phyloP scores from a whole-genome alignment of 2,113 vertebrate genomes.

The Himantopus leucocephalus region DNA sequence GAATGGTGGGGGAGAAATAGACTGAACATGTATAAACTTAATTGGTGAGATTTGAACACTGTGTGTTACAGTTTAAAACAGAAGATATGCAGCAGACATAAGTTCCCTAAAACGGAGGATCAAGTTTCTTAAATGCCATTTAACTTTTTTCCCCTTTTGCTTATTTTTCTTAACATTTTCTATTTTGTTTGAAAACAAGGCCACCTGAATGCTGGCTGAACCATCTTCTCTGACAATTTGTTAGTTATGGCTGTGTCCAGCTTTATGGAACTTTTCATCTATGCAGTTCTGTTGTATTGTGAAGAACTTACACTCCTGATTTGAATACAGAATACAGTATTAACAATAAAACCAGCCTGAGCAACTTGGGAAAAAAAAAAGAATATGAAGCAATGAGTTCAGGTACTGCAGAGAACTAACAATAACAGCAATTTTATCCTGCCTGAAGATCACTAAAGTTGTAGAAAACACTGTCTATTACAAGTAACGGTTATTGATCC shows the following conservation, averaged over 20 bases:
- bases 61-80: neutral
- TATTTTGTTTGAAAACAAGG: neutral
- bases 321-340: conserved; percentile 14
- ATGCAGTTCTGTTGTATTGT: neutral
- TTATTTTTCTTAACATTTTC: conserved; percentile 7
- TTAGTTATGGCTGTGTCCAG: neutral
- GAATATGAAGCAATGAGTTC: neutral
- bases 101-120: neutral
- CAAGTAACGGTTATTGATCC: neutral
- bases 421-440: neutral
- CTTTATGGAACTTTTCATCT: conserved; percentile 16
- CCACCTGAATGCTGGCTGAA: conserved; percentile 5
- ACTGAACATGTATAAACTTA: neutral
- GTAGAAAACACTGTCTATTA: neutral
- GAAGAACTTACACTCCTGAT: neutral
- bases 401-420: neutral
- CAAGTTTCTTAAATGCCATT: neutral
- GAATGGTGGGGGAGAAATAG: neutral
- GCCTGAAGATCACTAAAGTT: neutral
- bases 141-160: neutral
- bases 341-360: neutral
- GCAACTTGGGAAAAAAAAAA: neutral
- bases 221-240: neutral
- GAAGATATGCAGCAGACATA: neutral
- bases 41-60: neutral